phyloP scores from a whole-genome alignment of 2,888 invertebrate genomes.

The Vanessa cardui region DNA sequence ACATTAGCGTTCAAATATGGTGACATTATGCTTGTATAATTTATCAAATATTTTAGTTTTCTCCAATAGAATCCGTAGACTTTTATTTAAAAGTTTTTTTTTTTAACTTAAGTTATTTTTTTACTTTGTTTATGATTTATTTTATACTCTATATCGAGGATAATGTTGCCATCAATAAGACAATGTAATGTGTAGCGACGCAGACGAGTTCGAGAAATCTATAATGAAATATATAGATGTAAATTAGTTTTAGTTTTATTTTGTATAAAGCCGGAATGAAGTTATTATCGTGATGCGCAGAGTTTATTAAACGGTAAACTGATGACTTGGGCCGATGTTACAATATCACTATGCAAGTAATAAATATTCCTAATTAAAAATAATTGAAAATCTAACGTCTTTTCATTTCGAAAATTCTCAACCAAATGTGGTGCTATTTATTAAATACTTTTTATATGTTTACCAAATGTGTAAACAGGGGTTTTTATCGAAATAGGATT shows the following conservation, averaged over 20 bases:
- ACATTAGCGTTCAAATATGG: slow-evolving; percentile 26
- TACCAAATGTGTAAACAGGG: too few relatives aligned
- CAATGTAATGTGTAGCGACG: slow-evolving; percentile 29
- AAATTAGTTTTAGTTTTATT: slow-evolving; percentile 42
- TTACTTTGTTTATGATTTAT: slow-evolving; percentile 11
- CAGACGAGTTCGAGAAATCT: slow-evolving; percentile 30
- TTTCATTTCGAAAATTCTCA: slow-evolving; percentile 42
- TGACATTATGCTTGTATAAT: slow-evolving; percentile 26
- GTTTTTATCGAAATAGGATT: too few relatives aligned
- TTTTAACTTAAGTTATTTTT: slow-evolving; percentile 6
- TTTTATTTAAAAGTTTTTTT: slow-evolving; percentile 3
- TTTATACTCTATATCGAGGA: slow-evolving; percentile 10
- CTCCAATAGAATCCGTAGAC: background rate
- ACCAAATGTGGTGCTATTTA: too few relatives aligned
- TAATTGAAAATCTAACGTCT: slow-evolving; percentile 41
- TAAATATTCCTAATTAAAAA: slow-evolving; percentile 44
- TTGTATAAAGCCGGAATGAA: slow-evolving; percentile 33
- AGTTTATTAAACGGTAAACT: slow-evolving; percentile 27
- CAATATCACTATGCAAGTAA: slow-evolving; percentile 42
- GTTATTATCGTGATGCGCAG: slow-evolving; percentile 34
- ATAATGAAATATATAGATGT: slow-evolving; percentile 35
- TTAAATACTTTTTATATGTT: too few relatives aligned
- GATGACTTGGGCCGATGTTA: slow-evolving; percentile 36
- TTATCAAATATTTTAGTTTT: background rate
- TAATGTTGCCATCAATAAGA: slow-evolving; percentile 35